These are phyloP conservation scores for Drosophila kanapiae DNA, from an alignment of 1,140 invertebrate species.

Conservation along the genomic window DNA sequence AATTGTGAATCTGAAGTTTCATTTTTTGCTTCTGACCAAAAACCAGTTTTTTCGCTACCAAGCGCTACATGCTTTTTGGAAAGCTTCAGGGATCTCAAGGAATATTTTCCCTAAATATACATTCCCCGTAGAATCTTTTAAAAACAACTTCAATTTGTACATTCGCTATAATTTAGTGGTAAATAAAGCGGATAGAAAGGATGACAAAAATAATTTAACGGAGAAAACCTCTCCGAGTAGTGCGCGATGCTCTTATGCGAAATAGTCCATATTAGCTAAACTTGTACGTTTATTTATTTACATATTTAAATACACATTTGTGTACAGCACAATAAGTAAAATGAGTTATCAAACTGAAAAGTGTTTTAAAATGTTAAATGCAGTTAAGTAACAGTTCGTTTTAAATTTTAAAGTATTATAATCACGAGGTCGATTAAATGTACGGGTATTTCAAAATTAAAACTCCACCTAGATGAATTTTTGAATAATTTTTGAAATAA, in stretches of 20 bases:
- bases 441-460: too few species aligned
- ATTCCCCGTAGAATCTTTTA: neutral
- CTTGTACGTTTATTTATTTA: neutral
- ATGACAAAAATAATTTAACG: neutral
- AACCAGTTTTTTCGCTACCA: constrained; percentile 8
- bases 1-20: neutral
- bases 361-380: too few species aligned
- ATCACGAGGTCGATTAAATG: too few species aligned
- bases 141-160: neutral
- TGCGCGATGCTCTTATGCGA: neutral
- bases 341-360: too few species aligned
- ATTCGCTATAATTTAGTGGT: too few species aligned
- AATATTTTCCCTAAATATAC: neutral
- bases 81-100: neutral
- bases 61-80: neutral
- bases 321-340: too few species aligned
- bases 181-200: neutral
- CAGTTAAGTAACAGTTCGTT: too few species aligned
- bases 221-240: neutral
- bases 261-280: neutral
- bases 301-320: too few species aligned
- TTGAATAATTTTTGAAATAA: too few species aligned
- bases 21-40: constrained; percentile 2
- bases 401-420: too few species aligned
- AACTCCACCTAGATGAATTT: too few species aligned